A percentile compares a stretch with the other conserved stretches of the same genome.
These are phyloP conservation scores for Hemibagrus guttatus DNA, from an alignment of 2,797 vertebrate genomes.

Conservation along the genomic window DNA sequence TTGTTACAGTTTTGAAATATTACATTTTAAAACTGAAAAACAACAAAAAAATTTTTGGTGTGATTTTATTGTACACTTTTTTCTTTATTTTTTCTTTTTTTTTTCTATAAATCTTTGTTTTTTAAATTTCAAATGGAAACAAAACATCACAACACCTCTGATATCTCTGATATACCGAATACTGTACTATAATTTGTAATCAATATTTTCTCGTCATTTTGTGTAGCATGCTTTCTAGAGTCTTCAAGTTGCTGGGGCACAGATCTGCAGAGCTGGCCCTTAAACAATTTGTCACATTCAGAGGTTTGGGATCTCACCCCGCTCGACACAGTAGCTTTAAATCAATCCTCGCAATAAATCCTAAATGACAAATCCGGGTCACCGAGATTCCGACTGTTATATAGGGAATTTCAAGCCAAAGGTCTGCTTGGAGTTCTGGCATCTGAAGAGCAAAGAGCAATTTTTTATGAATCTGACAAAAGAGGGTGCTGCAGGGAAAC, in stretches of 20 bases:
- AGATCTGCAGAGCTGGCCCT: constrained; percentile 28
- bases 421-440: constrained; percentile 9
- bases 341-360: constrained; percentile 48
- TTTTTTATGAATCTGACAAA: constrained; percentile 34
- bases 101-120: too few species aligned
- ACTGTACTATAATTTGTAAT: not conserved
- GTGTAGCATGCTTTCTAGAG: not conserved
- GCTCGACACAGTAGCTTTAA: constrained; percentile 36
- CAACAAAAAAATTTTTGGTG: too few species aligned
- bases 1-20: too few species aligned
- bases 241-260: not conserved
- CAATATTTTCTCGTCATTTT: not conserved
- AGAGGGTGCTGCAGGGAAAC: constrained; percentile 41
- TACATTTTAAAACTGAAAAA: too few species aligned
- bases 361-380: constrained; percentile 57
- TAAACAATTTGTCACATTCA: constrained; percentile 40
- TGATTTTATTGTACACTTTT: too few species aligned
- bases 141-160: too few species aligned
- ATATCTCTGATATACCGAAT: not conserved
- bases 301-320: constrained; percentile 39
- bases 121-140: too few species aligned
- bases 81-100: too few species aligned
- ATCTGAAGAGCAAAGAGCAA: not conserved
- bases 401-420: constrained; percentile 25
- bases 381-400: constrained; percentile 26